Evolutionary conservation across 2,797 vertebrate genomes (phyloP).

Genomic region (Sebastes steindachneri): DNA sequence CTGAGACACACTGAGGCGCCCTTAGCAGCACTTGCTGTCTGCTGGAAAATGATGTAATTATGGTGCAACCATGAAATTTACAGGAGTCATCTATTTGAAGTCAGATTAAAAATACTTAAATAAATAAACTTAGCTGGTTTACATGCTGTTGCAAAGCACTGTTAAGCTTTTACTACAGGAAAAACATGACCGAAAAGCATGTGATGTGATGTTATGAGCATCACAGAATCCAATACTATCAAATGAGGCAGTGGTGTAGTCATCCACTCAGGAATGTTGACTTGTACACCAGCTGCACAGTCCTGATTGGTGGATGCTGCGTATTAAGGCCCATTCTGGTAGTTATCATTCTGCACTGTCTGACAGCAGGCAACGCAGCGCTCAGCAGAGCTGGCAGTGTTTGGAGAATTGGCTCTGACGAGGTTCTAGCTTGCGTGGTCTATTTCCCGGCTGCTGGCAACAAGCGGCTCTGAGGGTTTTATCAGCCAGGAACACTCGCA

Average conservation of each 20-base stretch:
- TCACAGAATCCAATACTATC: conserved; percentile 8
- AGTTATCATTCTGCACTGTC: conserved; percentile 49
- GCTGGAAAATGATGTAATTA: conserved; percentile 8
- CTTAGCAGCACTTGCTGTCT: not conserved
- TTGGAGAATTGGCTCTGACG: conserved; percentile 38
- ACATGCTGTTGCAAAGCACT: not conserved
- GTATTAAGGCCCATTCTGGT: conserved; percentile 47
- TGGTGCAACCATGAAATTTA: not conserved
- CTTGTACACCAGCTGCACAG: conserved; percentile 43
- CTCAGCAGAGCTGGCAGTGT: conserved; percentile 54
- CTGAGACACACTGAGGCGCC: not conserved
- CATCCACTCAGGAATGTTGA: conserved; percentile 22
- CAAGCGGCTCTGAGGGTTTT: conserved; percentile 53
- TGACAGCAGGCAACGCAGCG: conserved; percentile 24
- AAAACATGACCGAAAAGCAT: conserved; percentile 2
- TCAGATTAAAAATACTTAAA: not conserved
- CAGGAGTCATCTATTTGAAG: conserved; percentile 1
- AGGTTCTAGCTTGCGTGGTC: conserved; percentile 40
- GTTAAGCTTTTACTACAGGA: not conserved
- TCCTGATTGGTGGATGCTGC: conserved; percentile 44
- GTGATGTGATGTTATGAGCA: not conserved
- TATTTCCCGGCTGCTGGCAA: conserved; percentile 54
- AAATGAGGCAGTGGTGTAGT: conserved; percentile 9
- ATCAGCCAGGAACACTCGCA: conserved; percentile 65
- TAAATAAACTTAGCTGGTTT: not conserved